Percentiles rank a stretch among this genome's conserved stretches.
phyloP scores from a whole-genome alignment of 1,140 invertebrate genomes.

The Dendrolimus kikuchii region DNA sequence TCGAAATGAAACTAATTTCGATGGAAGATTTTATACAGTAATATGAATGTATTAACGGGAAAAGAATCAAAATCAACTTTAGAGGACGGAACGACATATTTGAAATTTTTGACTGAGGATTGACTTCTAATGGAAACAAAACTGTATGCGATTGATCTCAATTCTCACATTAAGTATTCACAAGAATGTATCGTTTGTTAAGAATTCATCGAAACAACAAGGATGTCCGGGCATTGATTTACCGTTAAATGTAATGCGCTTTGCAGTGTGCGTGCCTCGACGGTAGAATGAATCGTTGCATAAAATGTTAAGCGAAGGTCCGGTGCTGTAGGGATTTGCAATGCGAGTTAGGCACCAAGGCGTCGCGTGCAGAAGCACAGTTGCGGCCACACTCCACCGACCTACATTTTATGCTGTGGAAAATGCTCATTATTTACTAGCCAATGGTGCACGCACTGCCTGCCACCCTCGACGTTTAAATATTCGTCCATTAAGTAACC shows the following conservation, averaged over 20 bases:
- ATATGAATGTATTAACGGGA: no score
- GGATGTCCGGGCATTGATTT: constrained; percentile 8
- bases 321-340: constrained; percentile 17
- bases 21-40: no score
- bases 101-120: no score
- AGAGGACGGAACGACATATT: no score
- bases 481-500: constrained; percentile 8
- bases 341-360: constrained; percentile 34
- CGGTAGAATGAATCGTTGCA: constrained; percentile 23
- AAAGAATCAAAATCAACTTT: no score
- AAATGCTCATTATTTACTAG: constrained; percentile 56
- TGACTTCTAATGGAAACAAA: no score
- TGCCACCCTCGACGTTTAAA: constrained; percentile 27
- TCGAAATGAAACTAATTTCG: no score
- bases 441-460: constrained; percentile 36
- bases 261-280: constrained; percentile 11
- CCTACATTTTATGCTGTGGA: constrained; percentile 66
- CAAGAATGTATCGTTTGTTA: no score
- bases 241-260: constrained; percentile 19
- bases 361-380: constrained; percentile 47
- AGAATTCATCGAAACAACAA: neutral
- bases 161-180: no score
- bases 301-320: constrained; percentile 20
- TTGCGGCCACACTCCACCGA: constrained; percentile 53
- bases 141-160: no score